phyloP scores from a whole-genome alignment of 2,797 vertebrate genomes.

The Parambassis ranga region DNA sequence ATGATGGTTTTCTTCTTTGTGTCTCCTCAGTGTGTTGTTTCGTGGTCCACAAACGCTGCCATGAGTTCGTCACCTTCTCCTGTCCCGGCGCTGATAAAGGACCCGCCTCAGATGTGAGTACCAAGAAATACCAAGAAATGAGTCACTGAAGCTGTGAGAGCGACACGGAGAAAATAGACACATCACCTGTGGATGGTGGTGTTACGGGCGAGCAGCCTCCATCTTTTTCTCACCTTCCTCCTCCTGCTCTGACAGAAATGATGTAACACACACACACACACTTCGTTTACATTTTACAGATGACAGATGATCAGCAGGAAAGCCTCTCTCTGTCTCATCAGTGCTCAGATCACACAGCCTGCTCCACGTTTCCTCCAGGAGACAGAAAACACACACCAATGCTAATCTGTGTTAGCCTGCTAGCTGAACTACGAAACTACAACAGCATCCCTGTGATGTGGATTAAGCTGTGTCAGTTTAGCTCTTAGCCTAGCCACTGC shows the following conservation, averaged over 20 bases:
- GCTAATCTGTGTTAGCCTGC: no score
- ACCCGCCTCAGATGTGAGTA: constrained; percentile 94
- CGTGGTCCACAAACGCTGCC: constrained; percentile 96
- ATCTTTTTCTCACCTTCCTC: constrained; percentile 1
- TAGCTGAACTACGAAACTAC: no score
- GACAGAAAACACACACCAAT: no score
- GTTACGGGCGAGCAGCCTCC: constrained; percentile 13
- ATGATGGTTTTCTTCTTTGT: background rate
- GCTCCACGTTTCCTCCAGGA: no score
- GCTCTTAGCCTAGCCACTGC: no score
- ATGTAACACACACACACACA: background rate
- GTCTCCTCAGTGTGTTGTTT: constrained; percentile 91
- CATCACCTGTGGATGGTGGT: background rate
- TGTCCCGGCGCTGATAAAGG: constrained; percentile 95
- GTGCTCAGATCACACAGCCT: no score
- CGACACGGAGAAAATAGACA: background rate
- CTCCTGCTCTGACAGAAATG: background rate
- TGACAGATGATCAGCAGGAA: no score
- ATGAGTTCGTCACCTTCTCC: constrained; percentile 97
- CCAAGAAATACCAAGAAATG: background rate
- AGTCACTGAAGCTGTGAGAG: background rate
- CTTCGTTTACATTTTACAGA: background rate
- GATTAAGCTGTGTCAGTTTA: no score
- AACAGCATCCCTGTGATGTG: no score
- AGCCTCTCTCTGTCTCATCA: no score